Evolutionary conservation across 92 coral and sea anemone species (phyloP).

Genomic region (Phenganax subtilis): DNA sequence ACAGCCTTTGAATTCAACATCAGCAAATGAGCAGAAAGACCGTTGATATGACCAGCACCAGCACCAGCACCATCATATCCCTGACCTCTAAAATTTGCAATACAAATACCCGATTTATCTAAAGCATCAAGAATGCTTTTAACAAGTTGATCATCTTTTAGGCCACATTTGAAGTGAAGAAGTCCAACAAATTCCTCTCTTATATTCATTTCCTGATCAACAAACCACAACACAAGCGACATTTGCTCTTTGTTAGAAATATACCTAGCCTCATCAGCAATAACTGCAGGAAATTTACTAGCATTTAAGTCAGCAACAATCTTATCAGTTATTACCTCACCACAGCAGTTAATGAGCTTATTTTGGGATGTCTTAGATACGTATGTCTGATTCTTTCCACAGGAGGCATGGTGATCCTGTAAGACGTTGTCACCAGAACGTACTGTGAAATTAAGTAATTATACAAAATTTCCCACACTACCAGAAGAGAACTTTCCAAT

Average conservation of each 20-base stretch:
- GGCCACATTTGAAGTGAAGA: background rate
- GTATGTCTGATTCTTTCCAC: too few species aligned
- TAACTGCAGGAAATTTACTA: too few species aligned
- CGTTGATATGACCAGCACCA: background rate
- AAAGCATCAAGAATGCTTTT: background rate
- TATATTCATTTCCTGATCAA: background rate
- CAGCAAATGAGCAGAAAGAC: background rate
- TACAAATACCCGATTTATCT: background rate
- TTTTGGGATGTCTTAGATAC: too few species aligned
- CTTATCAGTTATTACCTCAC: too few species aligned
- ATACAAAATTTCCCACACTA: constrained; percentile 5
- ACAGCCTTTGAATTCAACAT: background rate
- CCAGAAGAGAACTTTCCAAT: background rate
- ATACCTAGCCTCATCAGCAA: too few species aligned
- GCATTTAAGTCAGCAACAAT: too few species aligned
- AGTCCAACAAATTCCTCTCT: background rate
- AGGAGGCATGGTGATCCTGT: too few species aligned
- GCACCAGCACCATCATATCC: background rate
- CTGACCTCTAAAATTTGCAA: background rate
- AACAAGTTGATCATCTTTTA: background rate
- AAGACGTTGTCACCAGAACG: constrained; percentile 6
- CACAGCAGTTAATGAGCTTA: background rate
- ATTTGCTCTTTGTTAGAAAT: too few species aligned
- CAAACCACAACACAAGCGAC: background rate
- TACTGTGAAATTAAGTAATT: constrained; percentile 15